Base-by-base conservation (phyloP, 2,888 invertebrate genomes). In the Lasiommata megera region DNA sequence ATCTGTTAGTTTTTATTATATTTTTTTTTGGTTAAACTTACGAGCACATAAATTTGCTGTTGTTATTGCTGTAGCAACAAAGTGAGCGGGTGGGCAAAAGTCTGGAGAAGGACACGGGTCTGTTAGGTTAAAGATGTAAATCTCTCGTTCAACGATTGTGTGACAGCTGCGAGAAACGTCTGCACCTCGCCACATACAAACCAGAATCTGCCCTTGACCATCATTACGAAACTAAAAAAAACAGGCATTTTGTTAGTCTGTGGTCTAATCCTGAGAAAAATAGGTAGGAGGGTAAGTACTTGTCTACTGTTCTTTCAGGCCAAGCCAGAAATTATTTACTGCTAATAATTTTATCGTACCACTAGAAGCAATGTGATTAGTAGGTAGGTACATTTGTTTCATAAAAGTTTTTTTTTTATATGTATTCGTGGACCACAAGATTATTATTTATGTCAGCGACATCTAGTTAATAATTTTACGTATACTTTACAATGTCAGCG, bases 41-140 rank as follows among this genome's bases (percentile, higher is more conserved):
- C 94, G 93, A 77, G 93, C 89, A 74, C 94, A 94, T 67, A 90
- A 82, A 64, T 92, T 92, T 34, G 77, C 76, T 3, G 92, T 84
- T 8, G 88, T 82, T 14, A 84, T 76, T n/a, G 91, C 88, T 8
- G 84, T 80, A 2, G 92, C 87, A 47, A 83, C 80, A 67, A 93
- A 92, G 67, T 89, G 87, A 6, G 92, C 84, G 11, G 91, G 90
- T 11, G 79, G 79, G 64, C 94, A 93, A 67, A 91, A 89, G 53
- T 90, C 86, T 6, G 76, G 71, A 0, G 87, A 84, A 8, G 83
- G 80, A 65, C 92, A 92, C 0, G 92, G 92, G 2, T 77, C 70
- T 8, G 86, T 86, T 40, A 93, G 71, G 70, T 92, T 91, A 70
- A 93, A 92, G 28, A 72, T 76, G 64, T 87, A 78, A 44, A 77